Base-by-base conservation (phyloP, 2,888 invertebrate species). In the Netelia fuscicornis region DNA sequence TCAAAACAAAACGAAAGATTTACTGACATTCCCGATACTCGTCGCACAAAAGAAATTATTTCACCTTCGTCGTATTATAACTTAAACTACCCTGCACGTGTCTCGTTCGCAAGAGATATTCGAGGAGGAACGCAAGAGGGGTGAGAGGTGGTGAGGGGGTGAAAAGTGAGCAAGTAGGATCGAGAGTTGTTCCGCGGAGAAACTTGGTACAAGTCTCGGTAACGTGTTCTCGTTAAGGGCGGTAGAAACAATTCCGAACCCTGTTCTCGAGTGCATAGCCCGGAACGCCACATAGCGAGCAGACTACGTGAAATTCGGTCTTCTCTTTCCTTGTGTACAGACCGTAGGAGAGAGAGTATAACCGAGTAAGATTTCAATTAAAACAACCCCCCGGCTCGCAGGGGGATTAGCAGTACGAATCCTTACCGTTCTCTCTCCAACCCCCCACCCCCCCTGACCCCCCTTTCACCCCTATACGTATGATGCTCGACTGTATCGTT, bases 381-480 rank as follows among this genome's bases (percentile, higher is more conserved):
- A 93, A 93, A 92, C 92, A 91, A 92, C 92, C 92, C 92, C 92
- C 92, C 89, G 90, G 90, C 88, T 89, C 86, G 88, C 89, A 83
- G 86, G 89, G 93, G 93, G 93, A 93, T 94, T 93, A 94, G 92
- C 91, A 90, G 91, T 92, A 92, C 92, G 92, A 93, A 93, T 93
- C 93, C 93, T 91, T 83, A 76, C 71, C 87, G 88, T 77, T 88
- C 87, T 65, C 84, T 84, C 86, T 84, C 86, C 84, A 80, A 74
- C 64, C 85, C 58, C 74, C 62, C 42, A 48, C 54, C 17, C 17
- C 17, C 17, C 17, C 17, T 17, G 17, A 17, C 52, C 84, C 77
- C 83, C 20, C 17, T 25, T 20, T 44, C 64, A 5, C 44, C 77
- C 85, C 52, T 23, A 20, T 64, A 56, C 64, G 42, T 71, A 58